Base-by-base conservation (phyloP, 2,113 vertebrate genomes). In the Eulemur macaco region DNA sequence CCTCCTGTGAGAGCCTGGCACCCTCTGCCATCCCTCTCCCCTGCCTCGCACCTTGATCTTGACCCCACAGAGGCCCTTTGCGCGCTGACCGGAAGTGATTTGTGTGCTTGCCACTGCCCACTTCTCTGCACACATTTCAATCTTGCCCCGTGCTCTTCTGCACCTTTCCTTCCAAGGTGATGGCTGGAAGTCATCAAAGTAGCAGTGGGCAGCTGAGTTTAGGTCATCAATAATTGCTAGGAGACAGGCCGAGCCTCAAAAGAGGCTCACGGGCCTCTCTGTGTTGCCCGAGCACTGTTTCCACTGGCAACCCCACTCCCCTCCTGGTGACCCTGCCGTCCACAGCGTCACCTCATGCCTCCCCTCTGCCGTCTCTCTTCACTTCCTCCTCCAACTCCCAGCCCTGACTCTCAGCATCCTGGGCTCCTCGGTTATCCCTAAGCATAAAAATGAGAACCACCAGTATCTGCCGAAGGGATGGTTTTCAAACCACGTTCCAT, bases 81-180 rank as follows among this genome's bases (percentile, higher is more conserved):
- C 23, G 11, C 12, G n/a, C 14, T 4, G 42, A 82, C 17, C 14
- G 29, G 82, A 64, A 95, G 86, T 5, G 8, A 50, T 21, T 1
- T 31, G 31, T 20, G 9, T 39, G 27, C 17, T 37, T 37, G 34
- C 34, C 31, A 14, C 0, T 3, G 4, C 37, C 12, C 0, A 0
- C 20, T 71, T 63, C 58, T 82, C 58, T 88, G 56, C 8, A 31
- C 8, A 11, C 52, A 27, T 50, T 89, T 68, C 54, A 45, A 27
- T 31, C 78, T 68, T 17, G 42, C 31, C 58, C 64, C 37, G 23
- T 0, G 45, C 39, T 18, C 29, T 37, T 84, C 60, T 47, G 45
- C 29, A 73, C 52, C 85, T 83, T 56, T 60, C 23, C 60, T 80
- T 82, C 54, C 29, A 6, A 71, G 91, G 8, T 0, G 18, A 63